Evolutionary conservation across 2,113 vertebrate species (phyloP).

Genomic region (Porphyrio hochstetteri): DNA sequence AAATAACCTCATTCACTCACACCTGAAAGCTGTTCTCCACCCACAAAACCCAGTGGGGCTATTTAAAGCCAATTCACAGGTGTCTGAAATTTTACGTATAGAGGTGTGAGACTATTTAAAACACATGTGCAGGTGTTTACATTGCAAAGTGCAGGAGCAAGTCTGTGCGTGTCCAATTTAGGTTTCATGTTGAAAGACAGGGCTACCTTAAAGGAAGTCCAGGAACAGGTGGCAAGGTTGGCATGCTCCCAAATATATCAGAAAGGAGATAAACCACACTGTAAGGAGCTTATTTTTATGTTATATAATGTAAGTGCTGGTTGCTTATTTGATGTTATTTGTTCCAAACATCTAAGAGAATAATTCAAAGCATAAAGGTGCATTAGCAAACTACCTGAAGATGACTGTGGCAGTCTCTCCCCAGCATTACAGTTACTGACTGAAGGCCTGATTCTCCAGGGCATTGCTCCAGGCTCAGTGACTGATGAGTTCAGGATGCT

Average conservation of each 20-base stretch:
- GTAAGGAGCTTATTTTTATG: not conserved
- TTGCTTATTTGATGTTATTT: not conserved
- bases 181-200: conserved; percentile 5
- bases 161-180: conserved; percentile 19
- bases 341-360: not conserved
- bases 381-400: not conserved
- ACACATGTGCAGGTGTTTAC: conserved; percentile 62
- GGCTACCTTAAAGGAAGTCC: conserved; percentile 53
- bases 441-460: not conserved
- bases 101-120: conserved; percentile 66
- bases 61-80: conserved; percentile 53
- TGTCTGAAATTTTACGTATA: conserved; percentile 62
- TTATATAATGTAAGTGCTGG: not conserved
- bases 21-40: conserved; percentile 56
- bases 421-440: not conserved
- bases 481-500: not conserved
- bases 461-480: not conserved
- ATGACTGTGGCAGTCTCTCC: not conserved
- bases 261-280: conserved; percentile 9
- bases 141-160: conserved; percentile 33
- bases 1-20: conserved; percentile 49
- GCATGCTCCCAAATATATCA: not conserved
- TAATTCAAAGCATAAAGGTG: not conserved
- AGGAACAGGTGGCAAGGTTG: conserved; percentile 46
- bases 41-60: conserved; percentile 53